Evolutionary conservation across 2,113 vertebrate species (phyloP).

Genomic region (Callopanchax toddi): DNA sequence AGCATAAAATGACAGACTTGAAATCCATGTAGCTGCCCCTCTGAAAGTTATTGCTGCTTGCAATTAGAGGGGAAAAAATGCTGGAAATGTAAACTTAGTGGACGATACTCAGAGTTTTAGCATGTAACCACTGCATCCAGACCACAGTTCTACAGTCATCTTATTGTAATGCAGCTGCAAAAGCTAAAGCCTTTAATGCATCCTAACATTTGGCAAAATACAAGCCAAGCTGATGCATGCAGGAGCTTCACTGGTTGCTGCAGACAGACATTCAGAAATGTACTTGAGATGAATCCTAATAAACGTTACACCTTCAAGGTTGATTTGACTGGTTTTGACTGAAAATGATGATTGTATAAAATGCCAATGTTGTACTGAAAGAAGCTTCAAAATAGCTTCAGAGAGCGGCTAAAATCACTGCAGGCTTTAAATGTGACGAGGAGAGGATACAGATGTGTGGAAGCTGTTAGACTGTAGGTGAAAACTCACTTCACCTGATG

Average conservation of each 20-base stretch:
- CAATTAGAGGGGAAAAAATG: no score
- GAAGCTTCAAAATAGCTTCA: not conserved
- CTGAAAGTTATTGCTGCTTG: no score
- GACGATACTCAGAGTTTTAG: not conserved
- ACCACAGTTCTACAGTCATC: not conserved
- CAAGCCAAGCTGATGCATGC: not conserved
- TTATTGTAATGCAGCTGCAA: not conserved
- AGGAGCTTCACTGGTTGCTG: not conserved
- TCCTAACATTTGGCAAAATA: not conserved
- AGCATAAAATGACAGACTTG: conserved; percentile 1
- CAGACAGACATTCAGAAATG: not conserved
- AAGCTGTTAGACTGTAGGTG: not conserved
- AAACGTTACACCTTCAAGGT: not conserved
- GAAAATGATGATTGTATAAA: not conserved
- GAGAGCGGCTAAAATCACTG: not conserved
- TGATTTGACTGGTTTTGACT: not conserved
- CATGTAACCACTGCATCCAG: no score
- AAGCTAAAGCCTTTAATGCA: not conserved
- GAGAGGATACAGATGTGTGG: not conserved
- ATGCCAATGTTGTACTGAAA: not conserved
- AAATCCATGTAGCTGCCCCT: no score
- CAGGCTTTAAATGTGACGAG: no score
- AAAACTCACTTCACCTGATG: conserved; percentile 4
- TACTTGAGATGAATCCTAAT: not conserved
- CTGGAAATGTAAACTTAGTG: no score